Percentiles rank a stretch among this genome's conserved stretches.
phyloP scores from a whole-genome alignment of 2,113 vertebrate genomes.

The Megalops atlanticus region DNA sequence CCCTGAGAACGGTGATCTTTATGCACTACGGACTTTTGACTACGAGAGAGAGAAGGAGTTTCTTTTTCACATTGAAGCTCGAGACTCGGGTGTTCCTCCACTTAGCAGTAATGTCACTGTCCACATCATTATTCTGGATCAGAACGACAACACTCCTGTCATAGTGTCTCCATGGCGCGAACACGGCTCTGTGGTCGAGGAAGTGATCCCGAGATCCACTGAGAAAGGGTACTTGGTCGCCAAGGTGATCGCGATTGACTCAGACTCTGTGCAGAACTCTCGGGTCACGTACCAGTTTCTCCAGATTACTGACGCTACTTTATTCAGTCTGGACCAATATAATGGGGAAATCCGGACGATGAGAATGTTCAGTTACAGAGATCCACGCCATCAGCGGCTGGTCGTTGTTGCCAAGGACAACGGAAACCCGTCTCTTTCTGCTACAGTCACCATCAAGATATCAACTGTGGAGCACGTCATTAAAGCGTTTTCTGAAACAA shows the following conservation, averaged over 20 bases:
- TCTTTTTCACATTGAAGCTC: conserved; percentile 72
- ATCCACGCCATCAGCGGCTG: conserved; percentile 57
- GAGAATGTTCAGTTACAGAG: conserved; percentile 64
- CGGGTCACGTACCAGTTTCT: conserved; percentile 72
- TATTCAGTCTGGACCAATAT: conserved; percentile 52
- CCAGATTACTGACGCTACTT: conserved; percentile 65
- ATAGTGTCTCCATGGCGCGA: conserved; percentile 69
- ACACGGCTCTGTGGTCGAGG: conserved; percentile 70
- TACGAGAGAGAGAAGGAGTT: conserved; percentile 80
- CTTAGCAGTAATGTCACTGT: conserved; percentile 73
- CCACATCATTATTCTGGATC: conserved; percentile 73
- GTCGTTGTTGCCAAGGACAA: conserved; percentile 66
- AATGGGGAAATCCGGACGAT: conserved; percentile 63
- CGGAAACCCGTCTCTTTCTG: conserved; percentile 78
- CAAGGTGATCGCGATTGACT: conserved; percentile 69
- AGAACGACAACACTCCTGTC: conserved; percentile 73
- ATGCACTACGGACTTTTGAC: conserved; percentile 78
- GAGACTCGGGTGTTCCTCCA: conserved; percentile 74
- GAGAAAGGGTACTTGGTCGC: conserved; percentile 72
- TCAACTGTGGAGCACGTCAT: conserved; percentile 73
- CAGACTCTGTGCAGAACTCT: conserved; percentile 68
- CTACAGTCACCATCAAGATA: conserved; percentile 71
- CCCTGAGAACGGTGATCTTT: conserved; percentile 78
- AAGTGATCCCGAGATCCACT: conserved; percentile 68
- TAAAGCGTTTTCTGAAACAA: conserved; percentile 73